Evolutionary conservation across 2,888 invertebrate species (phyloP).

Genomic region (Lycocerus yunnanus): DNA sequence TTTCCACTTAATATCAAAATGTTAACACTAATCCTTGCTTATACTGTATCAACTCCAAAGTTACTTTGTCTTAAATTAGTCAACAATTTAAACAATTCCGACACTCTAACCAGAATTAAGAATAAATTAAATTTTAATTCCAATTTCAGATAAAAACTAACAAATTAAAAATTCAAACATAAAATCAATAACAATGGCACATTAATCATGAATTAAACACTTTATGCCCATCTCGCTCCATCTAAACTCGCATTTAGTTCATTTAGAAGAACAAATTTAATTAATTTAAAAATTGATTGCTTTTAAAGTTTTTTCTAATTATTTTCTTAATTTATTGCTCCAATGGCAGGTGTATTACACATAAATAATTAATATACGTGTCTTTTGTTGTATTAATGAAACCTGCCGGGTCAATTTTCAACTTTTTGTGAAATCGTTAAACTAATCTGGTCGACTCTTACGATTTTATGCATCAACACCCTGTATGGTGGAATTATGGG

Average conservation of each 20-base stretch:
- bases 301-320: background rate
- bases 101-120: background rate
- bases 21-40: background rate
- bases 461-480: too few relatives aligned
- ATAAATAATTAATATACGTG: background rate
- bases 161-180: background rate
- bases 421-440: background rate
- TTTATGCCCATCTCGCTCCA: background rate
- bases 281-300: background rate
- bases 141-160: background rate
- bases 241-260: background rate
- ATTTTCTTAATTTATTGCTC: background rate
- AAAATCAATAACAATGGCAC: background rate
- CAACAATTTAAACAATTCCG: background rate
- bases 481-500: background rate
- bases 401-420: background rate
- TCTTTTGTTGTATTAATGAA: background rate
- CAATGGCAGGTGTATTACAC: background rate
- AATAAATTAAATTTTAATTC: background rate
- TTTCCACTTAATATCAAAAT: background rate
- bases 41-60: background rate
- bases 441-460: too few relatives aligned
- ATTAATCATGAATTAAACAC: background rate
- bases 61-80: background rate
- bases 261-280: background rate